Evolutionary conservation across 2,888 invertebrate genomes (phyloP), one percentile per base, ranked within the genome.

Genomic region (Panorpa germanica): DNA sequence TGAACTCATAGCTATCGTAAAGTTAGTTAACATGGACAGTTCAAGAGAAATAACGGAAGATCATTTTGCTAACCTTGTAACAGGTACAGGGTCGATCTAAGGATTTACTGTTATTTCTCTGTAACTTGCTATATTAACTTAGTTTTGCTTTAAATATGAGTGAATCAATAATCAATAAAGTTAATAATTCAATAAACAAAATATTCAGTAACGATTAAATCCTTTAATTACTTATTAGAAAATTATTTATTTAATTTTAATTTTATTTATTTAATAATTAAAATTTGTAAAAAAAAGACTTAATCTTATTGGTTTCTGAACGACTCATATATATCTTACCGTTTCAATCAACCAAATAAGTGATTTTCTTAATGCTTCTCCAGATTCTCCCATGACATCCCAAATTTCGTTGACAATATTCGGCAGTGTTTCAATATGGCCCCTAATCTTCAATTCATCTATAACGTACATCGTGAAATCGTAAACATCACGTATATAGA

Each of bases 351-450:
- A 62, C 68, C 73, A 80, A 0, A 70, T 53, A 7, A 83, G 55
- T 38, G 78, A 78, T 38, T 76, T 70, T 26, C 77, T 70, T 12
- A 83, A 65, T 1, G 78, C 78, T 39, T 72, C 64, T 6, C 81
- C 81, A 0, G 82, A 81, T 31, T 81, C 80, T 0, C 82, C 83
- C 77, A 83, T 77, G 41, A 78, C 70, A 4, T 77, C 76, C 77
- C 78, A 81, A 44, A 83, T 64, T 48, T 83, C 83, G 27, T 73
- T 74, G 0, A 83, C 61, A 14, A 83, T 77, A 26, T 74, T 76
- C 0, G 83, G 83, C 29, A 83, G 45, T 2, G 75, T 73, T 41
- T 81, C 72, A 39, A 83, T 66, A 45, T 81, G 80, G 35, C 72
- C 70, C 34, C 72, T 60, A 26, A 82, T 62, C 1, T 82, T 73